These are phyloP conservation scores for Sinosuthora webbiana DNA, from an alignment of 2,113 vertebrate genomes.

Conservation along the genomic window DNA sequence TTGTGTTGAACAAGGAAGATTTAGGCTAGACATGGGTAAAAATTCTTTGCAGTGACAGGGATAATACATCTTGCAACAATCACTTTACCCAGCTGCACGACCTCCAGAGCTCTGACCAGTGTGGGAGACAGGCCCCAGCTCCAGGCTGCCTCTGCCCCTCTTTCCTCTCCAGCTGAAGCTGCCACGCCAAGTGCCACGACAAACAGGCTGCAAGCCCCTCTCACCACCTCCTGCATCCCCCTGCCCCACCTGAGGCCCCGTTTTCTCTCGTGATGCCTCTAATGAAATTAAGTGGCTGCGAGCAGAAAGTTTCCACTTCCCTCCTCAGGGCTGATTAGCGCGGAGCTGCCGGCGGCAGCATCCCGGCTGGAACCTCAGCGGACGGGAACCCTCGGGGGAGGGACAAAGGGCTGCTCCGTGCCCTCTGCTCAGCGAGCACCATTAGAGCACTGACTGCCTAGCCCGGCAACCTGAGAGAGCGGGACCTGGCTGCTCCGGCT, in stretches of 20 bases:
- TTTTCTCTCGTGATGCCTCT: conserved; percentile 29
- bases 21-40: background rate
- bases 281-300: conserved; percentile 61
- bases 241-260: background rate
- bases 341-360: conserved; percentile 1
- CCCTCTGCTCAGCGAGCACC: conserved; percentile 9
- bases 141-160: background rate
- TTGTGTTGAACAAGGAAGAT: background rate
- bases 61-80: background rate
- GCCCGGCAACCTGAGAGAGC: background rate
- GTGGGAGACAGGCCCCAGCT: background rate
- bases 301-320: conserved; percentile 48
- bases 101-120: background rate
- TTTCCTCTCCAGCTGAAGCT: background rate
- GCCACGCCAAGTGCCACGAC: background rate
- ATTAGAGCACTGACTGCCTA: conserved; percentile 33
- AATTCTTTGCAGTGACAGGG: background rate
- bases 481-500: background rate
- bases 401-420: conserved; percentile 14
- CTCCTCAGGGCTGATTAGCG: conserved; percentile 39
- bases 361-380: background rate
- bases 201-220: background rate
- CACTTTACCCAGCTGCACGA: background rate
- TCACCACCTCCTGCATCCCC: background rate
- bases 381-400: conserved; percentile 28